Evolutionary conservation across 2,797 vertebrate species (phyloP), one percentile per base, ranked within the genome.

Genomic region (Trachurus trachurus): DNA sequence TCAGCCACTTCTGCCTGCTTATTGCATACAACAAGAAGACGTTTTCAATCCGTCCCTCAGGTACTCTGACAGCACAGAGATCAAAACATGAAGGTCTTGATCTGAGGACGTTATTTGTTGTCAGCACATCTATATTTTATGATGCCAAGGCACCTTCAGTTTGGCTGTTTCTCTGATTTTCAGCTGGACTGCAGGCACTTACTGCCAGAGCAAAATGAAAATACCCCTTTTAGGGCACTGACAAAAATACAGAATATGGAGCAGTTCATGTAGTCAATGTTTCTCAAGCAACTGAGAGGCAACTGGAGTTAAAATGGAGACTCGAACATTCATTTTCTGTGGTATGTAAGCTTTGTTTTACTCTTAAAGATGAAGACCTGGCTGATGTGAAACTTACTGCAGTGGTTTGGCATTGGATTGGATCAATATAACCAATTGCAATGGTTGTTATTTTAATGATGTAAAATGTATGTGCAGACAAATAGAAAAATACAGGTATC

Each of bases 101-200:
- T 87, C 81, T 77, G 9, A 76, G 50, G 64, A 82, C 21, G 62
- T 66, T 71, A 71, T 74, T 85, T 63, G 60, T 78, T 90, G 80
- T 85, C 86, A 84, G 76, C 67, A 39, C 66, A 81, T 89, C 72
- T 81, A 85, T 85, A 85, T 89, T 91, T 88, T 29, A 89, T 85
- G 44, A 78, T 21, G 54, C 71, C 40, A 29, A 67, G 71, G 71
- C 64, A 61, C 50, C 58, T 71, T 86, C 60, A 60, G 66, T 82
- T 85, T 80, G 78, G 71, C 74, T 63, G 53, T 76, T 82, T 78
- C 56, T 79, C 49, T 6, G 69, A 76, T 85, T 86, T 85, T 77
- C 66, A 76, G 53, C 9, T 6, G 37, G 76, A 82, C 66, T 76
- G 42, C 49, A 79, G 66, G 69, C 59, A 76, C 65, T 78, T 73